phyloP scores from a whole-genome alignment of 2,888 invertebrate species.

The Tachystola acroxantha region DNA sequence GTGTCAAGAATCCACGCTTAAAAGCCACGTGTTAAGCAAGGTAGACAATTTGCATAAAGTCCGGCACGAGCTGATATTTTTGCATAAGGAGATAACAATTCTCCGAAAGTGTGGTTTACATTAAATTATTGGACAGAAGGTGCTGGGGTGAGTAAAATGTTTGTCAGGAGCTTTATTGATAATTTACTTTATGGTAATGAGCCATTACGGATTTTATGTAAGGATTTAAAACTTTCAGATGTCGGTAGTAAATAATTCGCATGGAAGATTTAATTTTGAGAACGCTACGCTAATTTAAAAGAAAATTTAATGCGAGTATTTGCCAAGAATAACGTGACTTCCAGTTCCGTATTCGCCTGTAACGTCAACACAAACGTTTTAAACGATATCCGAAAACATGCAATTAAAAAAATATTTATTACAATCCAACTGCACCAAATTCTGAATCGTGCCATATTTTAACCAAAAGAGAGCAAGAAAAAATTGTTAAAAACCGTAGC shows the following conservation, averaged over 20 bases:
- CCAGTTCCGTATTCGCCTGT: slow-evolving; percentile 31
- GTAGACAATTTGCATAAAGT: slow-evolving; percentile 69
- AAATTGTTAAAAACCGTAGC: slow-evolving; percentile 57
- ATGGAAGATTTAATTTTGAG: slow-evolving; percentile 5
- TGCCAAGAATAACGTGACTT: slow-evolving; percentile 8
- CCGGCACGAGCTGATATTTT: slow-evolving; percentile 73
- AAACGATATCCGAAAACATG: slow-evolving; percentile 32
- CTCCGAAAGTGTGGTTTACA: slow-evolving; percentile 51
- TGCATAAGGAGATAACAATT: slow-evolving; percentile 70
- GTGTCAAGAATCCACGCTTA: slow-evolving; percentile 36
- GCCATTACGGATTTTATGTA: slow-evolving; percentile 8
- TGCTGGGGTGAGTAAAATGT: slow-evolving; percentile 13
- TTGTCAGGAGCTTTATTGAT: slow-evolving; percentile 31
- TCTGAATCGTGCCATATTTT: slow-evolving; percentile 31
- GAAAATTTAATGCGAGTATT: slow-evolving; percentile 14
- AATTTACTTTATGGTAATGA: slow-evolving; percentile 38
- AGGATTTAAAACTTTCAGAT: slow-evolving; percentile 10
- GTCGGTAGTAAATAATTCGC: slow-evolving; percentile 7
- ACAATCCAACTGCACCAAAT: slow-evolving; percentile 34
- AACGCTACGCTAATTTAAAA: slow-evolving; percentile 6
- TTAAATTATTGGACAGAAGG: slow-evolving; percentile 34
- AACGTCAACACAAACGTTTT: slow-evolving; percentile 37
- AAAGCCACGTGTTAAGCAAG: slow-evolving; percentile 55
- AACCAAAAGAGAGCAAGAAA: slow-evolving; percentile 40
- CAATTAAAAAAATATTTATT: slow-evolving; percentile 49